Percentiles rank a stretch among this genome's conserved stretches.
Evolutionary conservation across 2,113 vertebrate genomes (phyloP).

Genomic region (Motacilla alba): DNA sequence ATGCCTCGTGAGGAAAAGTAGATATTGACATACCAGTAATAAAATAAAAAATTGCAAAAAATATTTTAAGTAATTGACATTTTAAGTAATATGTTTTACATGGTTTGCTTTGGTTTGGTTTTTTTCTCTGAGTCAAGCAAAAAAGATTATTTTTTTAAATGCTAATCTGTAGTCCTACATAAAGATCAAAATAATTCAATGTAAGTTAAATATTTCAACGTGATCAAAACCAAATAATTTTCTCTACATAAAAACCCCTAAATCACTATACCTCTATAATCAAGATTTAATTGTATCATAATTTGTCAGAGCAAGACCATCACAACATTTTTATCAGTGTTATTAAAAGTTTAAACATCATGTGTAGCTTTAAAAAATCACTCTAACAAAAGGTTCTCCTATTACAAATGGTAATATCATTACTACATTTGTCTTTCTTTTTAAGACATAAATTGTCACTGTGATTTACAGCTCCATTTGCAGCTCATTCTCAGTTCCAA

Average conservation of each 20-base stretch:
- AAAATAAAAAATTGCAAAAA: background rate
- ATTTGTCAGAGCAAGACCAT: background rate
- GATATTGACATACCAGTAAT: background rate
- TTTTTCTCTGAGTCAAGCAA: background rate
- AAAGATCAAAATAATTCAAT: background rate
- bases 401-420: background rate
- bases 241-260: background rate
- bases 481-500: background rate
- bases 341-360: background rate
- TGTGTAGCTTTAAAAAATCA: background rate
- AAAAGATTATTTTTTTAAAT: background rate
- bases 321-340: background rate
- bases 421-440: background rate
- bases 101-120: background rate
- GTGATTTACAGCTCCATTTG: background rate
- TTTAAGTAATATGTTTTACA: background rate
- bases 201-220: background rate
- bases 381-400: background rate
- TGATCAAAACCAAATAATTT: background rate
- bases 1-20: background rate
- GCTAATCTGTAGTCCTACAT: background rate
- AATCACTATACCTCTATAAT: background rate
- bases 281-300: background rate
- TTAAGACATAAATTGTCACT: background rate
- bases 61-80: background rate